Evolutionary conservation across 1,140 invertebrate genomes (phyloP), one percentile per base, ranked within the genome.

Genomic region (Dreissena rostriformis): DNA sequence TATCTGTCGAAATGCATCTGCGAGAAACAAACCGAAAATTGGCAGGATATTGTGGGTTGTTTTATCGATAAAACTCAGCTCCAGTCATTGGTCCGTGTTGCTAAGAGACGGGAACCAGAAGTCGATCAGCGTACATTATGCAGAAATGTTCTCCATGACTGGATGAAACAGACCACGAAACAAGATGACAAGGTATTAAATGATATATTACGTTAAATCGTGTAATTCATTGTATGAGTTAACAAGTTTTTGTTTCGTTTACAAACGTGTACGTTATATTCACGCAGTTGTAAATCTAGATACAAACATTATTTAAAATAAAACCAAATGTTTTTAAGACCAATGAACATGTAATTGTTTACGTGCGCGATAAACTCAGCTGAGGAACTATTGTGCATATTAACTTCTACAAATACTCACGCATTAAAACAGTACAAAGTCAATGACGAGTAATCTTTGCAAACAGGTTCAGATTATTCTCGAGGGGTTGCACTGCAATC

Each of bases 121-220:
- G 52, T 10, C 19, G n/a, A 57, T 15, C 24, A 74, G 10, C 17
- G 15, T 22, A 19, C 26, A 8, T 11, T 74, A 61, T 74, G 39
- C 14, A 74, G 24, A 17, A n/a, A 26, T 29, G 39, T 74, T n/a
- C 22, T 74, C 15, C 24, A 61, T 14, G 72, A 74, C 17, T 74
- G 72, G 72, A 61, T 74, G 72, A 74, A 74, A 26, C 24, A 22
- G 29, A 53, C 55, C 28, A 24, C 52, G 8, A 61, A 28, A n/a
- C 22, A 57, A 17, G 51, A 10, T 26, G 72, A 74, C 53, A 74
- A 74, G 72, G 72, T 74, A 74, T 24, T 19, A 19, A 17, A 24
- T 19, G 6, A 17, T 6, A 7, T 1, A 15, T 67, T 67, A 24
- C 4, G 14, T 67, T 19, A 14, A 29, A 12, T 26, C 29, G 0